Base-by-base conservation (phyloP, 2,113 vertebrate genomes). In the Mormoops blainvillei region DNA sequence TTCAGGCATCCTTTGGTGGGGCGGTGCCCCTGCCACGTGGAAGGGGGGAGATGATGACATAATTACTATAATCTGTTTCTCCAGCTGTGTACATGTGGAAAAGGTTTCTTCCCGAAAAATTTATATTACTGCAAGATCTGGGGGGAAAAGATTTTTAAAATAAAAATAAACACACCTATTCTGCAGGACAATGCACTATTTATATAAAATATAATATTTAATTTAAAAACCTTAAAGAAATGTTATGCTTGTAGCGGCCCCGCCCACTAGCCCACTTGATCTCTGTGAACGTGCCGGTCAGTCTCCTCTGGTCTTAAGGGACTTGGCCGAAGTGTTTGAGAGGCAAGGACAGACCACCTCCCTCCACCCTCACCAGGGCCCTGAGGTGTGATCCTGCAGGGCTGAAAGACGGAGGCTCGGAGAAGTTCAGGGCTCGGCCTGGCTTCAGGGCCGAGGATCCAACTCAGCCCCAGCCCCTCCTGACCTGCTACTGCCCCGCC, bases 41-140 rank as follows among this genome's bases (percentile, higher is more conserved):
- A 36, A 24, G 56, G 56, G 12, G 31, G 45, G 26, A 43, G 18
- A 16, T 13, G n/a, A 28, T 67, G 18, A 15, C 8, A 4, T 73
- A 4, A 38, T 74, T 63, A 16, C 16, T 15, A 20, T n/a, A 31
- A 80, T 52, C 70, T n/a, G 10, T 84, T 86, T 93, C 11, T 87
- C 36, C 50, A 48, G n/a, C 28, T 52, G 33, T 12, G 12, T 33
- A 11, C 18, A 26, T 43, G 61, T 70, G 38, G 43, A 36, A 73
- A 43, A 15, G 50, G 8, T 41, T 96, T 89, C 28, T 74, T 89
- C 31, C 4, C 71, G 10, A 26, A 87, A 89, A 92, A 73, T 41
- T 24, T 80, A 58, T 18, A 15, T 43, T 83, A 43, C 22, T 74
- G 38, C 31, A 87, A 74, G 31, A 68, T 71, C n/a, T 65, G 20